Conservation (phyloP, 37 sponge, comb jelly and placozoan genomes). For the Eunapius fragilis region DNA sequence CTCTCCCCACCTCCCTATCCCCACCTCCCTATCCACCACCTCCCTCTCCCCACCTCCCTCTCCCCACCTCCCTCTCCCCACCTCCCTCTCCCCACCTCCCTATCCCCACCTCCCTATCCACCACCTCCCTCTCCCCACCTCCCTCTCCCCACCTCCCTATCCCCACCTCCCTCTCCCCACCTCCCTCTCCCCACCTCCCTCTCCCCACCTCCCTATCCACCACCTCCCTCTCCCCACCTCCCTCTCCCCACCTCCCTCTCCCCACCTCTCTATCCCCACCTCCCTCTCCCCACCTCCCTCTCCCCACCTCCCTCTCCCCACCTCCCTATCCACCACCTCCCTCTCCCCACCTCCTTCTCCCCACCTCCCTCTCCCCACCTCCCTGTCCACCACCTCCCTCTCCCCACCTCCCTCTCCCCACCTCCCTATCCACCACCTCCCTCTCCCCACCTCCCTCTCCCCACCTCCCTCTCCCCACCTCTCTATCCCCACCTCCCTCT, state of each 20-base stretch:
- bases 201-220: not conserved
- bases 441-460: not conserved
- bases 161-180: not conserved
- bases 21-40: not conserved
- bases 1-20: not conserved
- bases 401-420: not conserved
- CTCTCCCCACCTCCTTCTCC: not conserved
- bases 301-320: too few relatives aligned
- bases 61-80: not conserved
- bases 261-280: not conserved
- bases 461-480: not conserved
- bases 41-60: not conserved
- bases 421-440: not conserved
- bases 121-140: not conserved
- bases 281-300: too few relatives aligned
- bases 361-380: not conserved
- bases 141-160: not conserved
- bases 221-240: not conserved
- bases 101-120: not conserved
- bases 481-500: not conserved
- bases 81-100: not conserved
- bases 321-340: not conserved
- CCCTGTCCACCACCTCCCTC: slow-evolving; percentile 12
- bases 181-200: not conserved
- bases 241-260: not conserved